Evolutionary conservation across 2,888 invertebrate species (phyloP).

Genomic region (Macaria liturata): DNA sequence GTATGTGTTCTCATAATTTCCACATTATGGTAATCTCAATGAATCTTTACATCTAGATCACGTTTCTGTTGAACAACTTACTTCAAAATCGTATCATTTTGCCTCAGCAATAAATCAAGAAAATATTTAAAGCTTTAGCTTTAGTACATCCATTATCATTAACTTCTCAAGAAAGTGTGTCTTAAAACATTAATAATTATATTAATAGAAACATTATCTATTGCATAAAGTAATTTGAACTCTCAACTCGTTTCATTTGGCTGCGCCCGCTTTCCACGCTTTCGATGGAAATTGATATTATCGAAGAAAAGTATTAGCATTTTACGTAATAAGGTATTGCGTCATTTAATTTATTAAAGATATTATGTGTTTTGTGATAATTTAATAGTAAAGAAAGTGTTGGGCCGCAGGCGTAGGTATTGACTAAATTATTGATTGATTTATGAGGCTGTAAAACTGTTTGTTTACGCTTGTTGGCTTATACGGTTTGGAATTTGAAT

Average conservation of each 20-base stretch:
- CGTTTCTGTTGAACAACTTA: no score
- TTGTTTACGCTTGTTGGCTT: background rate
- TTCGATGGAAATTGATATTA: constrained; percentile 37
- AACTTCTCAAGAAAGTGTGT: constrained; percentile 3
- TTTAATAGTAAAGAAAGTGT: constrained; percentile 9
- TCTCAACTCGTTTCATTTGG: constrained; percentile 31
- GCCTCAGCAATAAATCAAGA: no score
- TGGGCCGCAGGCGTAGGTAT: background rate
- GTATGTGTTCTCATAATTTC: no score
- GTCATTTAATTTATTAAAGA: constrained; percentile 18
- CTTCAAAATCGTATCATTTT: no score
- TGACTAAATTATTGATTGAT: constrained; percentile 2
- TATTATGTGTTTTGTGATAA: constrained; percentile 11
- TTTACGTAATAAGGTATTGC: constrained; percentile 29
- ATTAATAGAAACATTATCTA: constrained; percentile 12
- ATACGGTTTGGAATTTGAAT: no score
- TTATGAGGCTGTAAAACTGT: background rate
- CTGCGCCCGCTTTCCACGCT: constrained; percentile 39
- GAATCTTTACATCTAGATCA: no score
- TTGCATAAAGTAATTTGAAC: constrained; percentile 30
- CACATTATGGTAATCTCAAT: no score
- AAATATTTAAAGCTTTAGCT: no score
- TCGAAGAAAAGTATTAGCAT: constrained; percentile 30
- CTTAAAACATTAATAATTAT: constrained; percentile 7
- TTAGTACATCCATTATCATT: no score